Conservation (phyloP, 2,797 vertebrate genomes). For the Pantherophis alleghaniensis region DNA sequence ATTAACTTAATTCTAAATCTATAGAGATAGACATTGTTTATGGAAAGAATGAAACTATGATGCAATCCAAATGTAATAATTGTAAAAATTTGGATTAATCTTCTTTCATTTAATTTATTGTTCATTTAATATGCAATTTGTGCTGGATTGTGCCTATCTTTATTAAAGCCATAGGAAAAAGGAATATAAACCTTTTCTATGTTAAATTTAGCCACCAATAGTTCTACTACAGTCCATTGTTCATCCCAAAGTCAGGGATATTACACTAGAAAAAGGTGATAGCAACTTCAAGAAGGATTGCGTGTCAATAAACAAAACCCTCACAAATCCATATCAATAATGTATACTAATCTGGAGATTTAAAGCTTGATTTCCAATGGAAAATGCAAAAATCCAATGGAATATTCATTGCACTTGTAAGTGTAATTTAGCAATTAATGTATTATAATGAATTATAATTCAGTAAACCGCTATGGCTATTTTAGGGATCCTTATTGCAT, state of each 20-base stretch:
- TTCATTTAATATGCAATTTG: not conserved
- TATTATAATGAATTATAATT: not conserved
- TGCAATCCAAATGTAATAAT: constrained; percentile 20
- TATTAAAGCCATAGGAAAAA: not conserved
- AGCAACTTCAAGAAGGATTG: not conserved
- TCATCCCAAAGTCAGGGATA: not conserved
- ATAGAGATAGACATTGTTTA: constrained; percentile 12
- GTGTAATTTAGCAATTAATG: not conserved
- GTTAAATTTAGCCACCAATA: not conserved
- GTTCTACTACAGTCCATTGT: not conserved
- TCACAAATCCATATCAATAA: not conserved
- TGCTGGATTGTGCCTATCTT: not conserved
- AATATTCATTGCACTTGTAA: not conserved
- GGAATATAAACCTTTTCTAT: not conserved
- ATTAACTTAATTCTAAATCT: not conserved
- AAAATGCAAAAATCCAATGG: not conserved
- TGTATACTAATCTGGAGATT: not conserved
- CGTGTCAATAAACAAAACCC: not conserved
- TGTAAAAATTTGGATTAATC: not conserved
- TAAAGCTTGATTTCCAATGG: not conserved
- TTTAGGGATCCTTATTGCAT: not conserved
- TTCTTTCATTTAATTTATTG: not conserved
- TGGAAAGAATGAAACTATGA: constrained; percentile 30
- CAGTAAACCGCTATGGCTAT: not conserved
- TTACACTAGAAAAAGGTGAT: not conserved